Evolutionary conservation across 2,797 vertebrate genomes (phyloP).

Genomic region (Erpetoichthys calabaricus): DNA sequence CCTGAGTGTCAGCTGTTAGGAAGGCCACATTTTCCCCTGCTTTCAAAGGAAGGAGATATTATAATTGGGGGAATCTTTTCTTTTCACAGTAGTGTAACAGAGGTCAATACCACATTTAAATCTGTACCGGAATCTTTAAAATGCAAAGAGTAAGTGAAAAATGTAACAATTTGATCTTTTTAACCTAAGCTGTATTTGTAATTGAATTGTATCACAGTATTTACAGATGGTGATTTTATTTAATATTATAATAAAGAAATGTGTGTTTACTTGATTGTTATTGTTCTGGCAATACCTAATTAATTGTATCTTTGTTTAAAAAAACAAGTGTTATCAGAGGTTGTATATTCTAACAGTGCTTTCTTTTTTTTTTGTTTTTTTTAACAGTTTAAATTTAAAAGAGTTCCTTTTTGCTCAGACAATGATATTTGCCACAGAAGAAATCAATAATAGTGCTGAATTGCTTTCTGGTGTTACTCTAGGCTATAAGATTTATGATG

Average conservation of each 20-base stretch:
- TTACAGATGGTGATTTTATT: too few species aligned
- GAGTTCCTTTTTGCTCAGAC: constrained; percentile 55
- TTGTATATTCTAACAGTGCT: not conserved
- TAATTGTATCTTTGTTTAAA: too few species aligned
- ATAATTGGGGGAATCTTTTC: constrained; percentile 58
- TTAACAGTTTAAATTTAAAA: constrained; percentile 46
- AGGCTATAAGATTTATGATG: constrained; percentile 51
- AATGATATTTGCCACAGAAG: constrained; percentile 52
- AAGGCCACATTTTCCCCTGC: constrained; percentile 31
- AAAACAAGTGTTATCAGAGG: too few species aligned
- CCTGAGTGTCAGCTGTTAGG: constrained; percentile 30
- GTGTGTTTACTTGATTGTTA: too few species aligned
- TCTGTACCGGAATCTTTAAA: constrained; percentile 31
- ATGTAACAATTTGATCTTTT: not conserved
- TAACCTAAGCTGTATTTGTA: not conserved
- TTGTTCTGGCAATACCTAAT: too few species aligned
- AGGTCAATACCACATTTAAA: constrained; percentile 35
- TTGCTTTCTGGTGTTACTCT: constrained; percentile 40
- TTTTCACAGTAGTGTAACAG: constrained; percentile 43
- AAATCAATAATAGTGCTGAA: constrained; percentile 42
- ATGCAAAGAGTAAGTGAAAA: constrained; percentile 47
- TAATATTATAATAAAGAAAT: too few species aligned
- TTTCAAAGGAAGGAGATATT: constrained; percentile 44
- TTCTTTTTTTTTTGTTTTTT: constrained; percentile 4
- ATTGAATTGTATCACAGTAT: too few species aligned